Evolutionary conservation across 2,888 invertebrate genomes (phyloP).

Genomic region (Brachyptera putata): DNA sequence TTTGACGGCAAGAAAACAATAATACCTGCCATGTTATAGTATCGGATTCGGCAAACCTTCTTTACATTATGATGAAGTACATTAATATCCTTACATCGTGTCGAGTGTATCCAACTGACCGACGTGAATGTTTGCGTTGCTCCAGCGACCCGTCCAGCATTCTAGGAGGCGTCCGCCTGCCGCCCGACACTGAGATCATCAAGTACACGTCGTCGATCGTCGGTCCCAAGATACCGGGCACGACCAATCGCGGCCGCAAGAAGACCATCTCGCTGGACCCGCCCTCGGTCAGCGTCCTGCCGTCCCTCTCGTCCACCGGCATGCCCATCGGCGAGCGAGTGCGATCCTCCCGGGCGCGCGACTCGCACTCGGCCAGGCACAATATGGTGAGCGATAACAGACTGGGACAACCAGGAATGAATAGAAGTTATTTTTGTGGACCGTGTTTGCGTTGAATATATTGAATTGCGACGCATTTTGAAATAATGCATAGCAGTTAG

Average conservation of each 20-base stretch:
- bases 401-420: not conserved
- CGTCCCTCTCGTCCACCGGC: conserved; percentile 46
- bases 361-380: not conserved
- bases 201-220: conserved; percentile 85
- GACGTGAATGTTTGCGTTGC: too few relatives aligned
- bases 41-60: too few relatives aligned
- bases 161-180: conserved; percentile 75
- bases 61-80: too few relatives aligned
- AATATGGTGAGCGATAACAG: not conserved
- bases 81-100: too few relatives aligned
- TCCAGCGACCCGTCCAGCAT: conserved; percentile 53
- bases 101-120: too few relatives aligned
- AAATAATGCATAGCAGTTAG: too few relatives aligned
- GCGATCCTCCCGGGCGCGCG: conserved; percentile 36
- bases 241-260: conserved; percentile 79
- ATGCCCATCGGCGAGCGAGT: conserved; percentile 50
- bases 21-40: too few relatives aligned
- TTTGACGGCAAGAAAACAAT: too few relatives aligned
- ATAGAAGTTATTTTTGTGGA: conserved; percentile 25
- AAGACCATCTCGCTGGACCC: conserved; percentile 85
- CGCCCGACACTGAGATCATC: conserved; percentile 86
- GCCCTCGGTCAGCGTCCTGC: conserved; percentile 56
- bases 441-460: too few relatives aligned
- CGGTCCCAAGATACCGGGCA: conserved; percentile 80
- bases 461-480: too few relatives aligned